These are phyloP conservation scores for Betta splendens DNA, from an alignment of 2,797 vertebrate genomes.

Conservation along the genomic window DNA sequence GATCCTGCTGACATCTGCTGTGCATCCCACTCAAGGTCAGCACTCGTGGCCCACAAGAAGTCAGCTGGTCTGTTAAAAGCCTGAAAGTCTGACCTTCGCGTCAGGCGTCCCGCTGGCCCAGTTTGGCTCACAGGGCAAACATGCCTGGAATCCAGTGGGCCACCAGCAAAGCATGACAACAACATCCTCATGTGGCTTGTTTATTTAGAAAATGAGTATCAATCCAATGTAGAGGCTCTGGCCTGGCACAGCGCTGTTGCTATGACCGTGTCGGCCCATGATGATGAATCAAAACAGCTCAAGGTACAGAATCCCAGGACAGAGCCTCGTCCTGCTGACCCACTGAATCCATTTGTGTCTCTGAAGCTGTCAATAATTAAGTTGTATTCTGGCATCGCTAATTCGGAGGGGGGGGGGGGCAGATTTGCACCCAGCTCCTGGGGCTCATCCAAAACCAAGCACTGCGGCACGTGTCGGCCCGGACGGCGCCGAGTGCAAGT, in stretches of 20 bases:
- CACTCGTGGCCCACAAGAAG: constrained; percentile 49
- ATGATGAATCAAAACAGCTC: constrained; percentile 28
- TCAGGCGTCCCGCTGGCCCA: constrained; percentile 56
- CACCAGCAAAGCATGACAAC: constrained; percentile 35
- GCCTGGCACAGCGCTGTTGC: constrained; percentile 7
- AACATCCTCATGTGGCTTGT: constrained; percentile 21
- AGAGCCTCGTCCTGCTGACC: constrained; percentile 18
- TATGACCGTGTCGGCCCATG: constrained; percentile 17
- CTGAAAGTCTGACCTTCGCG: constrained; percentile 58
- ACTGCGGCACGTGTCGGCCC: constrained; percentile 39
- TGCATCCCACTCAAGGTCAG: constrained; percentile 61
- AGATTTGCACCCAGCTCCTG: constrained; percentile 57
- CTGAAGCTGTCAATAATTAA: constrained; percentile 38
- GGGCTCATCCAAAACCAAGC: constrained; percentile 45
- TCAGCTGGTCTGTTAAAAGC: constrained; percentile 59
- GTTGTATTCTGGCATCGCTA: constrained; percentile 48
- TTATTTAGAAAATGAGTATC: constrained; percentile 18
- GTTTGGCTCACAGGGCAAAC: constrained; percentile 58
- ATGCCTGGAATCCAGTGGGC: constrained; percentile 68
- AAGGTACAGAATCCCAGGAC: constrained; percentile 24
- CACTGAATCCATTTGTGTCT: constrained; percentile 36
- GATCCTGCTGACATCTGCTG: constrained; percentile 49
- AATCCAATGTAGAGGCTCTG: constrained; percentile 20
- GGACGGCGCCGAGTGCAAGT: constrained; percentile 20
- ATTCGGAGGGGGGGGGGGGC: constrained; percentile 38